A percentile compares a stretch with the other conserved stretches of the same genome.
phyloP scores from a whole-genome alignment of 1,140 invertebrate species.

The Hetaerina americana region DNA sequence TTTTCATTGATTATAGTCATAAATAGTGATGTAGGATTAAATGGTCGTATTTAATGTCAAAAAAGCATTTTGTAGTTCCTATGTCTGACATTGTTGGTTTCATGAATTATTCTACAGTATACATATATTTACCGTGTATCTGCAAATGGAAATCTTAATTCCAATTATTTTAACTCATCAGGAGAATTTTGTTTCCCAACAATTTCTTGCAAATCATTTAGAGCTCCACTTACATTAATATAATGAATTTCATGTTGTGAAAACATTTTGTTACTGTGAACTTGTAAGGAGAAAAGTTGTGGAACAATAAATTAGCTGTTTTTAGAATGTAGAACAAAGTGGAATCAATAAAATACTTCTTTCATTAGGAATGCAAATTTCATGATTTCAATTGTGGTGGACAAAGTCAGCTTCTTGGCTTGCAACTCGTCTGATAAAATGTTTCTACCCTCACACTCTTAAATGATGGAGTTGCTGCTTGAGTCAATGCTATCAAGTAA shows the following conservation, averaged over 20 bases:
- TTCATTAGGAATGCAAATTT: too few species aligned
- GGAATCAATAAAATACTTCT: slow-evolving; percentile 20
- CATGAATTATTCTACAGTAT: neutral
- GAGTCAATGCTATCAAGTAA: too few species aligned
- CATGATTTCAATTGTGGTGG: neutral
- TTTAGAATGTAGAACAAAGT: slow-evolving; percentile 35
- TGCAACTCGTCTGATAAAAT: too few species aligned
- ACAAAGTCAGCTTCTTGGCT: too few species aligned
- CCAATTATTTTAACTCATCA: slow-evolving; percentile 27
- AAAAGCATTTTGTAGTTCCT: slow-evolving; percentile 10
- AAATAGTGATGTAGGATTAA: slow-evolving; percentile 7
- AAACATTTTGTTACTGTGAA: slow-evolving; percentile 42
- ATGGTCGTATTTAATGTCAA: slow-evolving; percentile 10
- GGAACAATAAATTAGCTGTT: slow-evolving; percentile 11
- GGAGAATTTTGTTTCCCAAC: slow-evolving; percentile 33
- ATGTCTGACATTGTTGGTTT: slow-evolving; percentile 1
- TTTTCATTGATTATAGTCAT: slow-evolving; percentile 3
- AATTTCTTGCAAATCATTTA: slow-evolving; percentile 22
- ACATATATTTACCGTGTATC: too few species aligned
- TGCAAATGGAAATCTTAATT: neutral
- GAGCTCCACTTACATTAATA: slow-evolving; percentile 25
- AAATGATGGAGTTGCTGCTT: too few species aligned
- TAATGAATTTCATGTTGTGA: slow-evolving; percentile 35
- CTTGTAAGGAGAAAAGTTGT: slow-evolving; percentile 32
- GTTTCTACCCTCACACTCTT: too few species aligned